Evolutionary conservation across 1,140 invertebrate species (phyloP).

Genomic region (Trichonephila inaurata): DNA sequence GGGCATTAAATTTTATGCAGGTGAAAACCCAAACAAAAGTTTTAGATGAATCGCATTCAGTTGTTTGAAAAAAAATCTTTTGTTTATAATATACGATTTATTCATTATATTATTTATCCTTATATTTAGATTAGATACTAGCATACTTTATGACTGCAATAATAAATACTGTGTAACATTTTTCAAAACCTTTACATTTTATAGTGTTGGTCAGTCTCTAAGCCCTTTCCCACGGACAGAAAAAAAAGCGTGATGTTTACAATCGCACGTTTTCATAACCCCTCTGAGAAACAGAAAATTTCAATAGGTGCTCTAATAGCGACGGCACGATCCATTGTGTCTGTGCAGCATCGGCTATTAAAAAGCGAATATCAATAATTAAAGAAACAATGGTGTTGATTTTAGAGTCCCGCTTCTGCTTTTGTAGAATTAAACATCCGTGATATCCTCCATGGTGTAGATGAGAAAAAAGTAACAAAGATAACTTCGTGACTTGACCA

Average conservation of each 20-base stretch:
- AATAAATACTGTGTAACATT: not conserved
- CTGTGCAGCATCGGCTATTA: conserved; percentile 52
- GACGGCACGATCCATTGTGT: conserved; percentile 69
- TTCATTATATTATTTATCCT: not conserved
- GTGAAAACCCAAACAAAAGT: too few species aligned
- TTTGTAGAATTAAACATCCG: conserved; percentile 67
- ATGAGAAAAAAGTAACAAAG: conserved; percentile 23
- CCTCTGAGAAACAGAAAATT: conserved; percentile 57
- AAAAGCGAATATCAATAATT: conserved; percentile 68
- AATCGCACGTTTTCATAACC: conserved; percentile 57
- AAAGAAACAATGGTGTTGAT: conserved; percentile 74
- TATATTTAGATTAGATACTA: not conserved
- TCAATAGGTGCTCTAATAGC: conserved; percentile 63
- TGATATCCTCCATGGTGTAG: conserved; percentile 28
- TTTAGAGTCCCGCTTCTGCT: conserved; percentile 50
- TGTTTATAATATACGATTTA: too few species aligned
- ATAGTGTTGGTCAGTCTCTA: not conserved
- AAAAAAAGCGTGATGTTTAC: conserved; percentile 33
- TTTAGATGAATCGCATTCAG: too few species aligned
- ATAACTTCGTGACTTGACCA: conserved; percentile 53
- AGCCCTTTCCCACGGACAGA: conserved; percentile 44
- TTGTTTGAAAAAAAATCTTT: too few species aligned
- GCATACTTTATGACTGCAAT: not conserved
- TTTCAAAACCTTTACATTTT: not conserved
- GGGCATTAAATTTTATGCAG: too few species aligned